Evolutionary conservation across 2,113 vertebrate genomes (phyloP).

Genomic region (Marmota monax): DNA sequence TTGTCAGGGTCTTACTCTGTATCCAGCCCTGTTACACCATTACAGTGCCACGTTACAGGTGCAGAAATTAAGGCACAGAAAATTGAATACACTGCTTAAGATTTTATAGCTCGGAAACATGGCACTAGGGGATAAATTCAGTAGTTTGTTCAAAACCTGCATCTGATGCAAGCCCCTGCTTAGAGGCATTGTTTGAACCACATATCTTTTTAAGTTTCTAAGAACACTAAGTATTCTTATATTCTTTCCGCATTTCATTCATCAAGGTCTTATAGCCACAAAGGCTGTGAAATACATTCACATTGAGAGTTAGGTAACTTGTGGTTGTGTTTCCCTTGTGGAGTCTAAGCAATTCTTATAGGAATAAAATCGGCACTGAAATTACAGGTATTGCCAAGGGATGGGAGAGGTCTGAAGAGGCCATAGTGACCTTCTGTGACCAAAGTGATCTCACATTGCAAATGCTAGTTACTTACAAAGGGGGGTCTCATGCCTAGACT

Average conservation of each 20-base stretch:
- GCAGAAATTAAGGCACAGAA: not conserved
- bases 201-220: not conserved
- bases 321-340: not conserved
- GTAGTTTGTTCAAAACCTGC: not conserved
- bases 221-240: not conserved
- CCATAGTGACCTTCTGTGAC: not conserved
- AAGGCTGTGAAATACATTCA: not conserved
- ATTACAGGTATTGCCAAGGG: not conserved
- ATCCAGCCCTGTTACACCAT: not conserved
- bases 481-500: not conserved
- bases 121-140: not conserved
- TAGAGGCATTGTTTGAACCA: not conserved
- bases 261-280: not conserved
- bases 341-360: not conserved
- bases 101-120: constrained; percentile 13
- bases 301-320: not conserved
- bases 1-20: not conserved
- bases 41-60: not conserved
- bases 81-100: constrained; percentile 19
- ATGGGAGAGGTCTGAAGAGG: not conserved
- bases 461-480: not conserved
- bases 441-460: not conserved
- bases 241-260: not conserved
- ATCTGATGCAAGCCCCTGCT: not conserved
- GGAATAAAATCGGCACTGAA: not conserved